Base-by-base conservation (phyloP, 2,797 vertebrate genomes). In the Podargus strigoides region DNA sequence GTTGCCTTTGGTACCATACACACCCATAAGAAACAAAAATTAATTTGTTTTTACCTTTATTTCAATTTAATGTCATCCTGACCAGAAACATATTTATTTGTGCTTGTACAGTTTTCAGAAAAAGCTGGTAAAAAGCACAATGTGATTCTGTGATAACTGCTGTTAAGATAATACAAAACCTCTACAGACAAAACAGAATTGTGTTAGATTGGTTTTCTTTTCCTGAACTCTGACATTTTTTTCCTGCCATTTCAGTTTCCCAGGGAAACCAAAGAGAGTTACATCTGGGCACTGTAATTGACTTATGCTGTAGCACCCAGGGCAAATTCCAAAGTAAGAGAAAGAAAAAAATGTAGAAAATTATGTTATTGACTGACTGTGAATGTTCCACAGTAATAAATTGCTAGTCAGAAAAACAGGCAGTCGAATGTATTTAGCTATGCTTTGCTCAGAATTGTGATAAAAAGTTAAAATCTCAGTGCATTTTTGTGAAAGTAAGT, bases 241-340 rank as follows among this genome's bases (percentile, higher is more conserved):
- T 96, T 96, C 64, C 70, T 90, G 63, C 91, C 36, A 76, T 94
- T 97, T 94, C 85, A 90, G 83, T 95, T 96, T 95, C 83, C 77
- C 81, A 70, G 78, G 60, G 88, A 96, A 96, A 90, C 87, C 88
- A 93, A 34, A 80, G 46, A 90, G 86, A 93, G 64, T 47, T 96
- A 77, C 67, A 62, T 95, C 76, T 93, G 74, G 68, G 58, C 88
- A 82, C 74, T 66, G 60, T 94, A 95, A 95, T 88, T 93, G 85
- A 92, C 83, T 95, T 96, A 87, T 10, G n/a, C 91, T 96, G 69
- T 74, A 93, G 60, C 83, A 95, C 93, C 88, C 14, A 49, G 63
- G 90, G 95, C 94, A 96, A 93, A 95, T 92, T 96, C 81, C 84
- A 34, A 64, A 86, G 60, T 36, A 69, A 30, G 32, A 85, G 44